Conservation (phyloP, 2,888 invertebrate species). For the Cephus sareptanus region DNA sequence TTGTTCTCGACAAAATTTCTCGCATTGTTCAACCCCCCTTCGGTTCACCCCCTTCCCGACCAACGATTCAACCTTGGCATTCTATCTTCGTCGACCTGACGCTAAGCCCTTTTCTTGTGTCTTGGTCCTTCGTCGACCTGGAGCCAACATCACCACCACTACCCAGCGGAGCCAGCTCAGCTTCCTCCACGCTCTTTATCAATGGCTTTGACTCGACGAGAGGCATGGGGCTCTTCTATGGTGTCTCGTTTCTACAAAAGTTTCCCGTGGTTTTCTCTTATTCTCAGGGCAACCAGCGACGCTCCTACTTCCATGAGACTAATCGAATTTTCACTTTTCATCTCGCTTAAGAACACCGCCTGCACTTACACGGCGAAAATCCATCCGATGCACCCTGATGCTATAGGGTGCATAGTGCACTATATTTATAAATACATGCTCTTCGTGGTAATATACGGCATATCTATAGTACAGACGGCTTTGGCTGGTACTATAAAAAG, state of each 20-base stretch:
- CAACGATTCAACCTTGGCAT: slow-evolving; percentile 13
- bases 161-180: not conserved
- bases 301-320: too few relatives aligned
- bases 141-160: not conserved
- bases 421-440: too few relatives aligned
- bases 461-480: too few relatives aligned
- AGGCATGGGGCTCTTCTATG: too few relatives aligned
- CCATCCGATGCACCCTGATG: too few relatives aligned
- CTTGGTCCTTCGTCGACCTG: not conserved
- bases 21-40: slow-evolving; percentile 38
- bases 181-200: slow-evolving; percentile 1
- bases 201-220: slow-evolving; percentile 7
- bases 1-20: slow-evolving; percentile 31
- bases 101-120: slow-evolving; percentile 7
- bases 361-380: too few relatives aligned
- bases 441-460: too few relatives aligned
- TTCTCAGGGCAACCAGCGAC: slow-evolving; percentile 1
- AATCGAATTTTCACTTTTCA: too few relatives aligned
- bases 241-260: not conserved
- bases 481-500: too few relatives aligned
- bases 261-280: slow-evolving; percentile 19
- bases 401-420: too few relatives aligned
- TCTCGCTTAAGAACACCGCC: too few relatives aligned
- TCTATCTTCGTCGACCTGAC: slow-evolving; percentile 16
- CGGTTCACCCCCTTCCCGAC: slow-evolving; percentile 10